Evolutionary conservation across 2,888 invertebrate species (phyloP), one percentile per base, ranked within the genome.

Genomic region (Eurytoma adleriae): DNA sequence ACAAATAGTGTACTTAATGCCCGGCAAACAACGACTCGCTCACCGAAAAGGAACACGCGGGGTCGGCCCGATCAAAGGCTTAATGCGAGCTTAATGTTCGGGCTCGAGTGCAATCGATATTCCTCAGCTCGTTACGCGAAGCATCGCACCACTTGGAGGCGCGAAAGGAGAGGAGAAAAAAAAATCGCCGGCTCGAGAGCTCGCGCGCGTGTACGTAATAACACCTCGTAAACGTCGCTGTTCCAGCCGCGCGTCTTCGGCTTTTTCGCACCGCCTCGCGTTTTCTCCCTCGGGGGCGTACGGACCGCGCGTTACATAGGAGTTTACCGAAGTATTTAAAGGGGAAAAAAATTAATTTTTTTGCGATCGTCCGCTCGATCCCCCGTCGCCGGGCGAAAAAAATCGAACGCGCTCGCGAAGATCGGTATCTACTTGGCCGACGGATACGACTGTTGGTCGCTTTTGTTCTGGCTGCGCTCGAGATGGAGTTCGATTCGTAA

Each of bases 221-320:
- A 82, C 79, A 82, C 67, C 82, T 82, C 79, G 78, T 82, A 82
- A 82, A 79, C 59, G 68, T 79, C 77, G 79, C 64, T 30, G 77
- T 73, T 82, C 71, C 24, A 62, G 68, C 54, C 14, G 54, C 71
- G 73, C 59, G 56, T 66, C 24, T 59, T 67, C 50, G 66, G 64
- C 57, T 57, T 56, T 67, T 52, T 3, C 20, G 20, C 27, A 20
- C 67, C 18, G 20, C 40, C 67, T 59, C 3, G 64, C 54, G 50
- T 62, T 62, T 24, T 62, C 27, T 62, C 14, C 59, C 78, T 52
- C 59, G 59, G 67, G 78, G 78, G 66, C 59, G 52, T 50, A 68
- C 50, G n/a, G 56, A 27, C 70, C 54, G 69, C 71, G 40, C n/a
- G 20, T 48, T 56, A 56, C 54, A 64, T 56, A 16, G 40, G 24